Evolutionary conservation across 2,797 vertebrate species (phyloP).

Genomic region (Acomys russatus): DNA sequence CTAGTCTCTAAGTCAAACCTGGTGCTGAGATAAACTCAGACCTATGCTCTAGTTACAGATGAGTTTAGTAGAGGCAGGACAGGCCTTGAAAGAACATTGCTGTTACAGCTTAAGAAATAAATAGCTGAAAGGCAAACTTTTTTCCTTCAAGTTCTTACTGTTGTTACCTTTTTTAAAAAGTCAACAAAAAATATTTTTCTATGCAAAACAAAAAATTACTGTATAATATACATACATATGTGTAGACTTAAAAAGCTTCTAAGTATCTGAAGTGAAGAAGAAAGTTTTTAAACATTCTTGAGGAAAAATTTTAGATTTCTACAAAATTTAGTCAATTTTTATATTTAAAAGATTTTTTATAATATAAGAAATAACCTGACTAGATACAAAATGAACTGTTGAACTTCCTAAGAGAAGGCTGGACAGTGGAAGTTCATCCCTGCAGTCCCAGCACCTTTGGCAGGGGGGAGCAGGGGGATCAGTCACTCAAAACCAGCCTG

Average conservation of each 20-base stretch:
- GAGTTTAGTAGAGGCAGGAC: constrained; percentile 52
- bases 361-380: background rate
- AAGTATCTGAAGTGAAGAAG: background rate
- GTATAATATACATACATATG: background rate
- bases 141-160: constrained; percentile 54
- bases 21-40: constrained; percentile 48
- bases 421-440: background rate
- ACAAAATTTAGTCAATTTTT: constrained; percentile 49
- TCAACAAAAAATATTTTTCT: constrained; percentile 56
- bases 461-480: background rate
- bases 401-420: background rate
- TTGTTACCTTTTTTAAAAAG: constrained; percentile 52
- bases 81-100: constrained; percentile 14
- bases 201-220: constrained; percentile 47
- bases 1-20: constrained; percentile 28
- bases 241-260: constrained; percentile 17
- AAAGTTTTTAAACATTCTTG: constrained; percentile 58
- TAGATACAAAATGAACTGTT: constrained; percentile 49
- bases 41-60: background rate
- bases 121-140: constrained; percentile 42
- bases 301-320: constrained; percentile 51
- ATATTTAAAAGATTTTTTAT: constrained; percentile 10
- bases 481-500: background rate
- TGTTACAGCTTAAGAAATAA: constrained; percentile 63
- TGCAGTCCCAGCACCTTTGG: background rate